phyloP scores from a whole-genome alignment of 2,888 invertebrate genomes.

The Coleophora flavipennella region DNA sequence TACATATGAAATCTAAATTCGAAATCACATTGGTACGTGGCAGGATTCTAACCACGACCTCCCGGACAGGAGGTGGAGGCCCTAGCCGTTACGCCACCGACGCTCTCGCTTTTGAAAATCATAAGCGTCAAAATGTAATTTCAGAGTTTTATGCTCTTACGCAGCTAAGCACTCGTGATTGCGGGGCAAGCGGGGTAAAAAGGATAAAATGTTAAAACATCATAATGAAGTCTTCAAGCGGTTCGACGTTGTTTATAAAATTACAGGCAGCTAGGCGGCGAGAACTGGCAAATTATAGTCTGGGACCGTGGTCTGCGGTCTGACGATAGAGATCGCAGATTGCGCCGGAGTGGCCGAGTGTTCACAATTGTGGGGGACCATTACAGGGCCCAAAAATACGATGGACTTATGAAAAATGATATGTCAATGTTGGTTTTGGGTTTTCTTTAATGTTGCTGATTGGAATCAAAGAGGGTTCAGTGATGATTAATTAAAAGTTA shows the following conservation, averaged over 20 bases:
- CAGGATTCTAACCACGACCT: too few species aligned
- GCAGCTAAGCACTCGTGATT: conserved; percentile 38
- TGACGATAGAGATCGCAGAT: conserved; percentile 46
- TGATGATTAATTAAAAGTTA: too few species aligned
- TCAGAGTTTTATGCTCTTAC: conserved; percentile 18
- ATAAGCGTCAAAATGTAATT: conserved; percentile 2
- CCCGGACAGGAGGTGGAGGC: too few species aligned
- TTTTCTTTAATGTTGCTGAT: too few species aligned
- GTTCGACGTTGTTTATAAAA: conserved; percentile 47
- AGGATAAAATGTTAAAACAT: conserved; percentile 35
- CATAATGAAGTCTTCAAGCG: conserved; percentile 54
- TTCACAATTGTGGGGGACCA: conserved; percentile 42
- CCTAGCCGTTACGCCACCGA: too few species aligned
- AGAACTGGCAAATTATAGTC: conserved; percentile 66
- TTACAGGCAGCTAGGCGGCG: conserved; percentile 61
- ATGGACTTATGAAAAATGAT: too few species aligned
- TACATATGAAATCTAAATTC: too few species aligned
- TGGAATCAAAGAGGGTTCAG: too few species aligned
- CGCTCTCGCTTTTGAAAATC: too few species aligned
- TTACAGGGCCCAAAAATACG: conserved; percentile 27
- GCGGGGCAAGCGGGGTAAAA: conserved; percentile 26
- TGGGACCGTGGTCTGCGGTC: conserved; percentile 38
- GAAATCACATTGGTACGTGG: too few species aligned
- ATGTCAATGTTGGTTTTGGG: too few species aligned
- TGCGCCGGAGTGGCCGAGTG: conserved; percentile 16